Evolutionary conservation across 37 sponge, comb jelly and placozoan genomes (phyloP).

Genomic region (Petrosia ficiformis): DNA sequence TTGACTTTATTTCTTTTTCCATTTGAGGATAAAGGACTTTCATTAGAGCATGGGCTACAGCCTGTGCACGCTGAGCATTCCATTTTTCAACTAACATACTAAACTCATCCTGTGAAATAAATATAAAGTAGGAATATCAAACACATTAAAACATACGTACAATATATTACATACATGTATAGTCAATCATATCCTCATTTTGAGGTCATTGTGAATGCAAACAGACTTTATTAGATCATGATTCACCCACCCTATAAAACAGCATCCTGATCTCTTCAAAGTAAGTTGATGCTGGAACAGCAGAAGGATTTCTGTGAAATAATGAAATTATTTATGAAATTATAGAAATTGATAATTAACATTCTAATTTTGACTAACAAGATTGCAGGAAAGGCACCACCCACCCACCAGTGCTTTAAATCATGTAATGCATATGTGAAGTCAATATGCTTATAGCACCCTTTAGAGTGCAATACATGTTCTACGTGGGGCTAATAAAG

Average conservation of each 20-base stretch:
- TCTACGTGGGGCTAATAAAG: too few species aligned
- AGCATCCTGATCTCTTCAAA: conserved; percentile 87
- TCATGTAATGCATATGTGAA: too few species aligned
- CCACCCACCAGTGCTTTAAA: too few species aligned
- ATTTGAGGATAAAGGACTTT: conserved; percentile 87
- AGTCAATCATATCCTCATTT: not conserved
- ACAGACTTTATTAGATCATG: too few species aligned
- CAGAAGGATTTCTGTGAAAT: conserved; percentile 2
- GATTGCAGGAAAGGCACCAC: too few species aligned
- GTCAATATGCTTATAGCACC: too few species aligned
- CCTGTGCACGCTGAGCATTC: conserved; percentile 90
- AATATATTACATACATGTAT: not conserved
- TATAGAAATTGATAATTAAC: not conserved
- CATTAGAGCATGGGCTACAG: conserved; percentile 77
- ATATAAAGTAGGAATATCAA: not conserved
- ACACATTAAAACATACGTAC: not conserved
- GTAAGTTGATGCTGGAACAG: conserved; percentile 41
- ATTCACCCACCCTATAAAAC: conserved; percentile 69
- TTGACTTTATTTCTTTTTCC: conserved; percentile 77
- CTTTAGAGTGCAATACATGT: too few species aligned
- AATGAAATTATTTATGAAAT: not conserved
- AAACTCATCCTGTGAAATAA: conserved; percentile 74
- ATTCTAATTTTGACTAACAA: too few species aligned
- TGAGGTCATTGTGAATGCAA: too few species aligned
- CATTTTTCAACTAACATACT: conserved; percentile 89